Evolutionary conservation across 2,113 vertebrate species (phyloP).

Genomic region (Urocynchramus pylzowi): DNA sequence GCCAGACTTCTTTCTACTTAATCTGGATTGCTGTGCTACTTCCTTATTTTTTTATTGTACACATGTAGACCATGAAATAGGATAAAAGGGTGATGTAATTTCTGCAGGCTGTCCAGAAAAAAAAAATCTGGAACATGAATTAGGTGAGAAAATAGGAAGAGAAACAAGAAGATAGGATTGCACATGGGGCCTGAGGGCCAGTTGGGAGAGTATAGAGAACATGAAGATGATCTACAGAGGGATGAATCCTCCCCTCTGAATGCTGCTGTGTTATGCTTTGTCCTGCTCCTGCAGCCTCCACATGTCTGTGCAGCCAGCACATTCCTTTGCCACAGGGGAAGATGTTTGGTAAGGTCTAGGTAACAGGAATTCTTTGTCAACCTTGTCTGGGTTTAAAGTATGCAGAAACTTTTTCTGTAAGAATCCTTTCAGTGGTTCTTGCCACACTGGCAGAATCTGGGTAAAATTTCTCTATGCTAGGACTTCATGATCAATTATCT

Average conservation of each 20-base stretch:
- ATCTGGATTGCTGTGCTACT: background rate
- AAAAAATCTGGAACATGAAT: background rate
- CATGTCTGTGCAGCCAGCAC: background rate
- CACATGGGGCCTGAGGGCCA: background rate
- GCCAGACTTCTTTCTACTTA: background rate
- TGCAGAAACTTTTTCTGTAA: background rate
- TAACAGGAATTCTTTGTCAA: background rate
- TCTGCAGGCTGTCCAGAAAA: background rate
- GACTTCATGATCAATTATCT: background rate
- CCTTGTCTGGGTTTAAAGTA: background rate
- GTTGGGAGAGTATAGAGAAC: background rate
- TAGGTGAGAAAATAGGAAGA: background rate
- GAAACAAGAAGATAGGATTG: background rate
- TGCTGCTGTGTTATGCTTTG: background rate
- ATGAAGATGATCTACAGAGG: background rate
- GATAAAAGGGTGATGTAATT: background rate
- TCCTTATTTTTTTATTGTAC: background rate
- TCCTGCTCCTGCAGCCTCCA: background rate
- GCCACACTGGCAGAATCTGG: background rate
- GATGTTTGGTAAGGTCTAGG: background rate
- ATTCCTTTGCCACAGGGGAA: background rate
- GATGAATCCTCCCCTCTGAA: background rate
- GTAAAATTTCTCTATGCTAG: background rate
- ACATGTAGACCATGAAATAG: background rate
- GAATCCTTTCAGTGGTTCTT: background rate